Base-by-base conservation (phyloP, 2,113 vertebrate species). In the Diglossa brunneiventris region DNA sequence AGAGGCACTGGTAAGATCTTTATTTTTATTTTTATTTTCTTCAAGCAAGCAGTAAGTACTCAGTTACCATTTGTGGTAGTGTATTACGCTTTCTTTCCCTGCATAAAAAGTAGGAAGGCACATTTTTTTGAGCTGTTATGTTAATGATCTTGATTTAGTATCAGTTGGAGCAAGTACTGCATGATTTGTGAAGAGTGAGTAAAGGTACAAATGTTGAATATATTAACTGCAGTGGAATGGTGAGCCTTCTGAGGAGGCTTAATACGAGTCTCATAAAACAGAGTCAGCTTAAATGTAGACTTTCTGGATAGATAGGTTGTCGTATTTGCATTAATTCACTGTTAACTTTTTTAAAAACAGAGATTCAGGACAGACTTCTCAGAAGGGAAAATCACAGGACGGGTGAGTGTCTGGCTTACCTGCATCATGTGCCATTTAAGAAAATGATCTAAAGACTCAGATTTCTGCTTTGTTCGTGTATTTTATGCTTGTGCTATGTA, bases 291-390 rank as follows among this genome's bases (percentile, higher is more conserved):
- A 53, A 73, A 62, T 1, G 0, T 73, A 52, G 52, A 49, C 24
- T 72, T 92, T 67, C 72, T 93, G 64, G 61, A 18, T 67, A 72
- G 47, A 35, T 52, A 31, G 3, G 13, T 67, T 84, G 11, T 78
- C 10, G 13, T 76, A 53, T 89, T 67, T 92, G 28, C 52, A 47
- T 92, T 97, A 55, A 89, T 77, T 94, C 35, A 53, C 5, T 27
- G 26, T 92, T 80, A 41, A 94, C 83, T 96, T 85, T 92, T 66
- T 96, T 96, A 41, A 89, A 90, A 95, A 95, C 98, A 99, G 99
- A 98, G 99, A 97, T 99, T 99, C 98, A 98, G 99, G 96, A 99
- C 99, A 87, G 99, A 99, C 96, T 99, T 99, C 98, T 98, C 99
- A 46, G 99, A 99, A 96, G 99, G 99, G 74, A 99, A 99, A 97